These are phyloP conservation scores for Scaptomyza pallida DNA, from an alignment of 1,140 invertebrate species.

Conservation along the genomic window DNA sequence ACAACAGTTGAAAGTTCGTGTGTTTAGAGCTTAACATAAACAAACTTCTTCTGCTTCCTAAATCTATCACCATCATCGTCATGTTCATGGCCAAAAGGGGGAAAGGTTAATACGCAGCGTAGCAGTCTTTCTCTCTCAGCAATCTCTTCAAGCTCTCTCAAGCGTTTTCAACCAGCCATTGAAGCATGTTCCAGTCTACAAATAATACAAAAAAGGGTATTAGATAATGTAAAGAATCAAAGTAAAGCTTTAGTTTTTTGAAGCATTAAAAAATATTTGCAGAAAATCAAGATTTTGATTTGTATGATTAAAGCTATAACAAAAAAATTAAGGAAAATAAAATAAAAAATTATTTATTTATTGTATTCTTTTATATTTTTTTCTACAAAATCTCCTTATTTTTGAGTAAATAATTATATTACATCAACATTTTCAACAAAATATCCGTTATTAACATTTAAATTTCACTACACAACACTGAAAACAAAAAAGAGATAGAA, in stretches of 20 bases:
- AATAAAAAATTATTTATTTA: background rate
- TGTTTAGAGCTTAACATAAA: slow-evolving; percentile 12
- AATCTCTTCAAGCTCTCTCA: slow-evolving; percentile 32
- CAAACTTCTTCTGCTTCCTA: background rate
- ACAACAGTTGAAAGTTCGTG: slow-evolving; percentile 29
- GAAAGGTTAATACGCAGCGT: slow-evolving; percentile 34
- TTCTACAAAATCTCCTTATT: too few relatives aligned
- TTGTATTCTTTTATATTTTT: too few relatives aligned
- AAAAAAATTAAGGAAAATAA: background rate
- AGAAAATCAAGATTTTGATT: background rate
- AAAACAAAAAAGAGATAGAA: too few relatives aligned
- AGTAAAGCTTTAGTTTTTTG: background rate
- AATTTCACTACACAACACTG: too few relatives aligned
- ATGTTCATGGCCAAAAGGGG: slow-evolving; percentile 25
- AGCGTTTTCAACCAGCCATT: slow-evolving; percentile 58
- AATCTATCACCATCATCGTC: too few relatives aligned
- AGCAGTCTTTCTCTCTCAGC: background rate
- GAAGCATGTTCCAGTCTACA: slow-evolving; percentile 67
- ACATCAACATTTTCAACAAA: too few relatives aligned
- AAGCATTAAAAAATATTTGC: slow-evolving; percentile 2
- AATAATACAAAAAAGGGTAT: slow-evolving; percentile 45
- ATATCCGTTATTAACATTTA: too few relatives aligned
- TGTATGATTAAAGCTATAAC: too few relatives aligned
- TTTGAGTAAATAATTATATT: too few relatives aligned
- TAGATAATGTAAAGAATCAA: background rate